These are phyloP conservation scores for Xylota segnis DNA, from an alignment of 2,888 invertebrate species.

Conservation along the genomic window DNA sequence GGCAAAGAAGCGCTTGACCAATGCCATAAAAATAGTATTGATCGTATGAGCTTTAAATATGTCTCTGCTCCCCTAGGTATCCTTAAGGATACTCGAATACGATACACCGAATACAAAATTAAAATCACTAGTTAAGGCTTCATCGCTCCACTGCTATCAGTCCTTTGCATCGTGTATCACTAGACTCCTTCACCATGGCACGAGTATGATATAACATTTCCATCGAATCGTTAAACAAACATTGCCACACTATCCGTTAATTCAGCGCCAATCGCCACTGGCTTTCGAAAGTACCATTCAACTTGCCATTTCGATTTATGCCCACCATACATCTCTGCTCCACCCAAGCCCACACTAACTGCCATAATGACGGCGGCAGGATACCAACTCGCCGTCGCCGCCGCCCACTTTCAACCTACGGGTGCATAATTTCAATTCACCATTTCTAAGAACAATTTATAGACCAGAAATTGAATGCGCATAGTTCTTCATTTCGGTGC, in stretches of 20 bases:
- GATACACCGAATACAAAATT: no score
- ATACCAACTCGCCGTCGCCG: neutral
- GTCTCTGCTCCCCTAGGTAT: no score
- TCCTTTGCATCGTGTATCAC: no score
- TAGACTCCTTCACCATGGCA: neutral
- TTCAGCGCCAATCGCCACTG: neutral
- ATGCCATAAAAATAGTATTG: no score
- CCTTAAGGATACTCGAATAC: no score
- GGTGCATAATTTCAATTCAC: constrained; percentile 49
- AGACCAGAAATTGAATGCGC: constrained; percentile 45
- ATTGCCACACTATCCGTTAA: neutral
- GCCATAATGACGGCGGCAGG: constrained; percentile 2
- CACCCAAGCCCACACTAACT: neutral
- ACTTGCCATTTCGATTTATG: constrained; percentile 4
- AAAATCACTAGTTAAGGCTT: no score
- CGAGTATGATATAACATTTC: neutral
- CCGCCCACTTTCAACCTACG: neutral
- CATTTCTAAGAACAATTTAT: constrained; percentile 49
- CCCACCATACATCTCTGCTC: neutral
- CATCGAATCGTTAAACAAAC: neutral
- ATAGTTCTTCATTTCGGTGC: constrained; percentile 34
- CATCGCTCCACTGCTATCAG: no score
- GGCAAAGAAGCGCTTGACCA: no score
- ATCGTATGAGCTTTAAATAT: no score
- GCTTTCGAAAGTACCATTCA: neutral